Percentiles rank a stretch among this genome's conserved stretches.
phyloP scores from a whole-genome alignment of 2,113 vertebrate genomes.

The Morphnarchus princeps region DNA sequence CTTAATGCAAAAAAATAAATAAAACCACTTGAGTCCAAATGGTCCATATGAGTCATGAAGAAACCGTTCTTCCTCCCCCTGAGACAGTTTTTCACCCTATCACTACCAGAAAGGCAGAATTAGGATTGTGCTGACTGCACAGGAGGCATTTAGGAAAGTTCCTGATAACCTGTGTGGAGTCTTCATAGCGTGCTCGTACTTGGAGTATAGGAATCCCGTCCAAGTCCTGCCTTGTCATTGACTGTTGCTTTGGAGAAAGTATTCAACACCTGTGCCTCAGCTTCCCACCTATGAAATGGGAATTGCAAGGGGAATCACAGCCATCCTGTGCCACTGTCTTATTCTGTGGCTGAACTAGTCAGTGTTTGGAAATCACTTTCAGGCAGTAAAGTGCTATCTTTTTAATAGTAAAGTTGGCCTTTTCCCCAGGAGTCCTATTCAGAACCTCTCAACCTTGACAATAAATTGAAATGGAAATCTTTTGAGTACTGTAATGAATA shows the following conservation, averaged over 20 bases:
- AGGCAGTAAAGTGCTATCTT: constrained; percentile 4
- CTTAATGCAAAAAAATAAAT: neutral
- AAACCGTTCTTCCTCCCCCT: neutral
- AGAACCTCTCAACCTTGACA: constrained; percentile 55
- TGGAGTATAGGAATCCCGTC: neutral
- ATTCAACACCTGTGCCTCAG: neutral
- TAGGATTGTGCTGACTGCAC: neutral
- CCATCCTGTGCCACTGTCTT: neutral
- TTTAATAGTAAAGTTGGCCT: constrained; percentile 20
- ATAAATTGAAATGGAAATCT: constrained; percentile 55
- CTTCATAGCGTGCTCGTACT: neutral
- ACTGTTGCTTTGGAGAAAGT: neutral
- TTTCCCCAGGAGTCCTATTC: constrained; percentile 34
- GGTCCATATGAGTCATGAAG: neutral
- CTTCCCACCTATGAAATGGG: neutral
- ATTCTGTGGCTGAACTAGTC: neutral
- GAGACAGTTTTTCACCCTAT: neutral
- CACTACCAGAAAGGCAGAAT: neutral
- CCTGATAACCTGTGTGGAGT: neutral
- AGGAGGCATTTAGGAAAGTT: neutral
- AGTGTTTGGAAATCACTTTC: constrained; percentile 12
- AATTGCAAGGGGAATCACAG: neutral
- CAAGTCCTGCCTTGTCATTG: neutral
- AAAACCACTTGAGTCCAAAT: neutral
- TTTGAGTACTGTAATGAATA: constrained; percentile 46